Evolutionary conservation across 2,888 invertebrate species (phyloP).

Genomic region (Ectemnius cavifrons): DNA sequence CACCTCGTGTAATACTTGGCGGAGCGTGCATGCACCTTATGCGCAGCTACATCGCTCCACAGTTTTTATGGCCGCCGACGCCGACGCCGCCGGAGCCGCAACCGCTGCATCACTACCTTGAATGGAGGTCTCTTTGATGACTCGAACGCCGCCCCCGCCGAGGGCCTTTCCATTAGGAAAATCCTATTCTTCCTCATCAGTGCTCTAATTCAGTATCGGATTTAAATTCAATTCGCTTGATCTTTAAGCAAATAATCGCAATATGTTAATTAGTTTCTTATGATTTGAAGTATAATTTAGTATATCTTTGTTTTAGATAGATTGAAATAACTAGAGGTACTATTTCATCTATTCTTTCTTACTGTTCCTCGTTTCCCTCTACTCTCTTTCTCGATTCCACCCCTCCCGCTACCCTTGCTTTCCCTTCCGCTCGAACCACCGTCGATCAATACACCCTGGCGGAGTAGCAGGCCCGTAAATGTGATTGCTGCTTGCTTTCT

Average conservation of each 20-base stretch:
- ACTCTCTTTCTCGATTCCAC: constrained; percentile 32
- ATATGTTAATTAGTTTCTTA: too few relatives aligned
- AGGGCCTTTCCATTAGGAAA: constrained; percentile 23
- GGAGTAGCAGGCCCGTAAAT: constrained; percentile 67
- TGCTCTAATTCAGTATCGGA: too few relatives aligned
- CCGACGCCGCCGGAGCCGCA: neutral
- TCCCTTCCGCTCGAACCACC: constrained; percentile 51
- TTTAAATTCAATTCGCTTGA: too few relatives aligned
- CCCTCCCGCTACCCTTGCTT: constrained; percentile 12
- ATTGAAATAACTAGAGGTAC: neutral
- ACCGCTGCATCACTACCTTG: constrained; percentile 25
- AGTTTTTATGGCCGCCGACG: constrained; percentile 46
- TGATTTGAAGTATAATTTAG: too few relatives aligned
- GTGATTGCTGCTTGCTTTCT: constrained; percentile 76
- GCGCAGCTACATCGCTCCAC: constrained; percentile 59
- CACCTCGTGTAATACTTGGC: constrained; percentile 53
- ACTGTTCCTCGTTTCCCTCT: constrained; percentile 28
- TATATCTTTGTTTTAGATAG: too few relatives aligned
- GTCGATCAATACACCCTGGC: constrained; percentile 70
- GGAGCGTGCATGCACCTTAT: constrained; percentile 53
- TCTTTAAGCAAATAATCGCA: too few relatives aligned
- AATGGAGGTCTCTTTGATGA: constrained; percentile 53
- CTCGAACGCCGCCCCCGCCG: constrained; percentile 36
- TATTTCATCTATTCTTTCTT: constrained; percentile 51
- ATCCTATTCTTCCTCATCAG: neutral